Percentiles rank a stretch among this genome's conserved stretches.
phyloP scores from a whole-genome alignment of 2,113 vertebrate species.

The Ornithorhynchus anatinus region DNA sequence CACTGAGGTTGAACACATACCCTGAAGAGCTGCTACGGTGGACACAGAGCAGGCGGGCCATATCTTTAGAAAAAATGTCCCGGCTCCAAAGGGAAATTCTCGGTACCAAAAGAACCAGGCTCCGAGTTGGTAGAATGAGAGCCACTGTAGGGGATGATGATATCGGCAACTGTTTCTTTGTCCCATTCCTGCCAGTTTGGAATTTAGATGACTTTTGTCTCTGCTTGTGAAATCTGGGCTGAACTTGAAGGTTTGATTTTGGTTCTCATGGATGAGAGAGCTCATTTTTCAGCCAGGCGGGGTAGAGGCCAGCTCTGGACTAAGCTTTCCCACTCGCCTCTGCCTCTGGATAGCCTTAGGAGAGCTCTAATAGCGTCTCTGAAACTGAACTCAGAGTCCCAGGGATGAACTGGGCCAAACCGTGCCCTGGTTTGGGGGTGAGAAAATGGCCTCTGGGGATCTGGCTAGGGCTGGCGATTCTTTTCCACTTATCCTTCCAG shows the following conservation, averaged over 20 bases:
- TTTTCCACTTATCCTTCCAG: slow-evolving; percentile 20
- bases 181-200: background rate
- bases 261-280: too few relatives aligned
- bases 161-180: background rate
- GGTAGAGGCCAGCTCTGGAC: too few relatives aligned
- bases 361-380: too few relatives aligned
- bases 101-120: background rate
- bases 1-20: background rate
- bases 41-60: background rate
- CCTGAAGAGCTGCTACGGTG: background rate
- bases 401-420: slow-evolving; percentile 17
- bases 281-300: too few relatives aligned
- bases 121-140: background rate
- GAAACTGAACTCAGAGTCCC: too few relatives aligned
- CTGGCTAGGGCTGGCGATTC: background rate
- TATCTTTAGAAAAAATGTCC: background rate
- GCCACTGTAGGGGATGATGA: background rate
- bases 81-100: background rate
- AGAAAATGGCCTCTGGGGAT: background rate
- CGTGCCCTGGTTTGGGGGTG: slow-evolving; percentile 24
- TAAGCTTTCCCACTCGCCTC: too few relatives aligned
- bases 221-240: too few relatives aligned
- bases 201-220: background rate
- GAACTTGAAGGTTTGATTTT: too few relatives aligned
- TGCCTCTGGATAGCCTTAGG: too few relatives aligned